These are phyloP conservation scores for Strix aluco DNA, from an alignment of 2,113 vertebrate genomes.

Conservation along the genomic window DNA sequence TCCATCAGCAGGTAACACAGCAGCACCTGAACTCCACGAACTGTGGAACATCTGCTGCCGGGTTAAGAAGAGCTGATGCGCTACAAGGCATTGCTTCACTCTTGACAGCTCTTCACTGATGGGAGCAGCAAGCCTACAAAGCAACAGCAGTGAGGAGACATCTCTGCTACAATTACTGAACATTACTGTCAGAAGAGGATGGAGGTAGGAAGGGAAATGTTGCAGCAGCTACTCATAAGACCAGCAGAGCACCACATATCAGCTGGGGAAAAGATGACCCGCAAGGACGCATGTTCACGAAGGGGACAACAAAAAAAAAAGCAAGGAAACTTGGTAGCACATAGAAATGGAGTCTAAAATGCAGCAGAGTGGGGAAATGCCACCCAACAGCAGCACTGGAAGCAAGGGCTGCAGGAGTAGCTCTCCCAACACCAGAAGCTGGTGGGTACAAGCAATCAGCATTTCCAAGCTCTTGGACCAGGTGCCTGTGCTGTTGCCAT, in stretches of 20 bases:
- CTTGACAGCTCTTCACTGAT: not conserved
- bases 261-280: not conserved
- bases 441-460: not conserved
- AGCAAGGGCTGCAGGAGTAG: not conserved
- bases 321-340: not conserved
- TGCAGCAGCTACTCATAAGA: not conserved
- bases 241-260: not conserved
- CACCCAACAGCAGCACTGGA: not conserved
- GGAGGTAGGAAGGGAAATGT: not conserved
- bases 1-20: fast-evolving
- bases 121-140: not conserved
- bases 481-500: not conserved
- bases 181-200: not conserved
- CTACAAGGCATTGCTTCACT: not conserved
- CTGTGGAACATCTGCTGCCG: not conserved
- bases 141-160: not conserved
- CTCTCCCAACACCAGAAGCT: not conserved
- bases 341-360: not conserved
- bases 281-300: not conserved
- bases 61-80: not conserved
- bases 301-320: not conserved
- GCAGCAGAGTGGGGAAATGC: not conserved
- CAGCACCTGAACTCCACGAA: not conserved
- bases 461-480: not conserved
- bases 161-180: not conserved